Base-by-base conservation (phyloP, 2,113 vertebrate species). In the Albula goreensis region DNA sequence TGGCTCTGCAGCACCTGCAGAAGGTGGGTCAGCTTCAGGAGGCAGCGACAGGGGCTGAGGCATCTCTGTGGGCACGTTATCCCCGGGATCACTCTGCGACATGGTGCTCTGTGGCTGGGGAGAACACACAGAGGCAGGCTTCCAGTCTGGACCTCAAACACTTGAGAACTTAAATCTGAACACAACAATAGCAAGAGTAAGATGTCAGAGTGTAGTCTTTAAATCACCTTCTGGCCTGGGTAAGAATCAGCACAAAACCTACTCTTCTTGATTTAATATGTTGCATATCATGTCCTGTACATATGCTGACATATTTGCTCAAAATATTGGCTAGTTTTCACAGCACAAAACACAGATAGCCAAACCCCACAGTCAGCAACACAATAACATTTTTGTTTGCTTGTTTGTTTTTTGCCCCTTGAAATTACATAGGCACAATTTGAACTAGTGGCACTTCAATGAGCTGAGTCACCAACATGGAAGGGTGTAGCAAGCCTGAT, bases 31-130 rank as follows among this genome's bases (percentile, higher is more conserved):
- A 3, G 87, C 19, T 22, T 82, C 49, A n/a, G 48, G 11, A 6
- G 83, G 82, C 2, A 87, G 52, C 22, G 19, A 79, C 3, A 88
- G 79, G 3, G 87, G 56, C 82, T 87, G 80, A 5, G 81, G 60
- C 51, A 83, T 11, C 82, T 90, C 90, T 56, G 83, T 50, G 78
- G 85, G 50, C 4, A 57, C 89, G 13, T 50, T 19, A 2, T 91
- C 87, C 83, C 85, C 81, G 17, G 79, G 70, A 17, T 79, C 90
- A 83, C 87, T 84, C 86, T 94, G 91, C 80, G 94, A 95, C 95
- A 96, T 96, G 81, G 63, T 95, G 89, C 91, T 90, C 94, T 95
- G 89, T 48, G 86, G 85, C 25, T 11, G 70, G 82, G 85, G 6
- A 63, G 4, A 80, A 31, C 10, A 85, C 17, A 80, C 15, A 77